Percentiles rank a stretch among this genome's conserved stretches.
Conservation (phyloP, 2,888 invertebrate genomes). For the Smittia aterrima region DNA sequence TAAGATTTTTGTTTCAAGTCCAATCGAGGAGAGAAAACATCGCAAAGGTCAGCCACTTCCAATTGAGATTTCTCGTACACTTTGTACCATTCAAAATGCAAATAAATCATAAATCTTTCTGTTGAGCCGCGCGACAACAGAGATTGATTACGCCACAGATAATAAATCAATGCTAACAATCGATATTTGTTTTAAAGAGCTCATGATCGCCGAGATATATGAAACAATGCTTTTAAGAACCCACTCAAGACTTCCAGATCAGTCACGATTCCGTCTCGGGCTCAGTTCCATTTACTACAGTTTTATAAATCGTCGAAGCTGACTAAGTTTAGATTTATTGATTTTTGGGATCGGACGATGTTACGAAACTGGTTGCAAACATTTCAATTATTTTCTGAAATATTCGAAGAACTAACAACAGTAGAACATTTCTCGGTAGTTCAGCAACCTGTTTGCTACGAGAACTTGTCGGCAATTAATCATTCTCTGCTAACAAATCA, state of each 20-base stretch:
- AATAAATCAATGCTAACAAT: constrained; percentile 40
- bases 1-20: neutral
- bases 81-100: constrained; percentile 19
- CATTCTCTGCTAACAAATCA: neutral
- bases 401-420: neutral
- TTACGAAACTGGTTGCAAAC: neutral
- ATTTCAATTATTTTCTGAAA: neutral
- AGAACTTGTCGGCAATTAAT: constrained; percentile 1
- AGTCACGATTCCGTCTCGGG: constrained; percentile 25
- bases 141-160: constrained; percentile 39
- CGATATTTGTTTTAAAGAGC: constrained; percentile 38
- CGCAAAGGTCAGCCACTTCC: constrained; percentile 36
- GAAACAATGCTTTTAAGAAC: constrained; percentile 32
- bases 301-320: neutral
- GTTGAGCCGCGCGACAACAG: constrained; percentile 32
- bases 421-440: neutral
- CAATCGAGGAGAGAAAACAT: neutral
- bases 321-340: neutral
- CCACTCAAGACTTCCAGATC: constrained; percentile 21
- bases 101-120: constrained; percentile 41
- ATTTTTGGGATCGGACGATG: neutral
- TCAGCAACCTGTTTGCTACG: neutral
- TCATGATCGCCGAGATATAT: neutral
- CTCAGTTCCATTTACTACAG: neutral
- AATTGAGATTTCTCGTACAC: constrained; percentile 22